phyloP scores from a whole-genome alignment of 1,140 invertebrate species.

The Brachionus angularis region DNA sequence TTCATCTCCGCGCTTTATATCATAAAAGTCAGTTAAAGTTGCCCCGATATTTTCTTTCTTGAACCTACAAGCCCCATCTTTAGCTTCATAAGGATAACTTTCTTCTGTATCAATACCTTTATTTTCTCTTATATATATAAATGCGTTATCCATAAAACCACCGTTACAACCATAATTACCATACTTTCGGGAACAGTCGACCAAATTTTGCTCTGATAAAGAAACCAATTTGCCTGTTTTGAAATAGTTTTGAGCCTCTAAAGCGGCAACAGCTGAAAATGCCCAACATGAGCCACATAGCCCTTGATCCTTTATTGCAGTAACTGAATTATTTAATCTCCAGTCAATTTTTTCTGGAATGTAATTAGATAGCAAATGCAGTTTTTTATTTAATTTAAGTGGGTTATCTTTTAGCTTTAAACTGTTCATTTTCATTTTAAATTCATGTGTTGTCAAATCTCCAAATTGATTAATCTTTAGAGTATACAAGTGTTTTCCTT shows the following conservation, averaged over 20 bases:
- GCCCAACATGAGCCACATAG: slow-evolving; percentile 43
- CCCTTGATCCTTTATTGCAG: slow-evolving; percentile 29
- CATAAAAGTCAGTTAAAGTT: not conserved
- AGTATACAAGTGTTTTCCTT: slow-evolving; percentile 48
- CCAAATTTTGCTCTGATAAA: slow-evolving; percentile 51
- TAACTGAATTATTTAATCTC: slow-evolving; percentile 9
- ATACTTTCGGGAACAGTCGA: slow-evolving; percentile 49
- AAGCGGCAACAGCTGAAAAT: slow-evolving; percentile 46
- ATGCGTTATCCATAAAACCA: slow-evolving; percentile 53
- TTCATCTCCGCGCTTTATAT: slow-evolving; percentile 46
- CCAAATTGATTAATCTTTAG: slow-evolving; percentile 53
- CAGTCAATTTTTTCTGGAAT: slow-evolving; percentile 30
- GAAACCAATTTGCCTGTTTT: slow-evolving; percentile 47
- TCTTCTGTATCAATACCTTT: slow-evolving; percentile 26
- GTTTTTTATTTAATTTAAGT: not conserved
- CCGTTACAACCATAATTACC: slow-evolving; percentile 52
- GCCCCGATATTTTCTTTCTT: not conserved
- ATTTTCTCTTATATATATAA: slow-evolving; percentile 49
- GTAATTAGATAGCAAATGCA: not conserved
- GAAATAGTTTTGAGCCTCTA: slow-evolving; percentile 50
- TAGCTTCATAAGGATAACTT: slow-evolving; percentile 23
- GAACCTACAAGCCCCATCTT: slow-evolving; percentile 45
- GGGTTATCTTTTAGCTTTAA: not conserved
- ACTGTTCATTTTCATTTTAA: not conserved
- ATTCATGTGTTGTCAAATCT: slow-evolving; percentile 46